phyloP scores from a whole-genome alignment of 2,888 invertebrate genomes.

The Macropis europaea region DNA sequence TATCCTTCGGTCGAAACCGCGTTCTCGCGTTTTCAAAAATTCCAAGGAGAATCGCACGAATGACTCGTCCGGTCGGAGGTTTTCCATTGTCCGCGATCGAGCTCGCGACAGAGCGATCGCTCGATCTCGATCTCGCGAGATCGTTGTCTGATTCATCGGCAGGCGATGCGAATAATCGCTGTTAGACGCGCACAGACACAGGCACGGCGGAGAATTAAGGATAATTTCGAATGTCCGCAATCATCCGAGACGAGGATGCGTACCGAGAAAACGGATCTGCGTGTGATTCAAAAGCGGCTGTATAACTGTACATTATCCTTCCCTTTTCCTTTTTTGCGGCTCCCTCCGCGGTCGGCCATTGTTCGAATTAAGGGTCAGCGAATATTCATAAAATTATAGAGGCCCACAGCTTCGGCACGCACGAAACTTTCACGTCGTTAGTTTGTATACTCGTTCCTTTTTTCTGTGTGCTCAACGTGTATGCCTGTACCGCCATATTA shows the following conservation, averaged over 20 bases:
- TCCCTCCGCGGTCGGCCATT: slow-evolving; percentile 17
- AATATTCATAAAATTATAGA: slow-evolving; percentile 46
- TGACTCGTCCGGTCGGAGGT: background rate
- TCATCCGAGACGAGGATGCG: slow-evolving; percentile 31
- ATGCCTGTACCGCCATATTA: slow-evolving; percentile 19
- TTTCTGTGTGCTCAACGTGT: slow-evolving; percentile 27
- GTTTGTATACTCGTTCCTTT: slow-evolving; percentile 44
- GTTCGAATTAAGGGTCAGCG: slow-evolving; percentile 45
- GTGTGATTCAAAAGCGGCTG: slow-evolving; percentile 27
- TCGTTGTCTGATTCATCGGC: slow-evolving; percentile 40
- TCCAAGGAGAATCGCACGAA: background rate
- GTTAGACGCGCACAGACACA: slow-evolving; percentile 23
- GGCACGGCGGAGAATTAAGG: slow-evolving; percentile 47
- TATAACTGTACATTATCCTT: slow-evolving; percentile 49
- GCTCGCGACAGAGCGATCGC: background rate
- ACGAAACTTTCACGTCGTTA: slow-evolving; percentile 59
- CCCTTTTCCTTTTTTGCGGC: slow-evolving; percentile 3
- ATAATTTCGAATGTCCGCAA: slow-evolving; percentile 48
- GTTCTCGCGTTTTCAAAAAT: no score
- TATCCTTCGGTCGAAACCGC: no score
- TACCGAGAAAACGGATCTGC: slow-evolving; percentile 23
- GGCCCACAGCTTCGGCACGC: slow-evolving; percentile 4
- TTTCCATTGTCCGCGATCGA: background rate
- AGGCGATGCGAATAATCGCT: slow-evolving; percentile 28
- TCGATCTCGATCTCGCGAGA: slow-evolving; percentile 31